phyloP scores from a whole-genome alignment of 1,140 invertebrate genomes.

The Drosophila bipectinata region DNA sequence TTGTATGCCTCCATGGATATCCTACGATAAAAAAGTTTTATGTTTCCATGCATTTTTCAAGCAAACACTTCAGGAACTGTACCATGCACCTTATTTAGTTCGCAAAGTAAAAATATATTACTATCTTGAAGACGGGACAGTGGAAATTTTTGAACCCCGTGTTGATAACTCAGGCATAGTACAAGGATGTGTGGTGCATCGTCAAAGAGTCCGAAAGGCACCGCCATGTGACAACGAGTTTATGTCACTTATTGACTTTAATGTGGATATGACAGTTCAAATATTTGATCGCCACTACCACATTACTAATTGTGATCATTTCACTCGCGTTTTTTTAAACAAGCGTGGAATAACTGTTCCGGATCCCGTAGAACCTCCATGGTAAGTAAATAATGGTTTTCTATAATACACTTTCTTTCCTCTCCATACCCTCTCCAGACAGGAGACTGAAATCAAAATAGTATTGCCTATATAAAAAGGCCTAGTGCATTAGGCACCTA shows the following conservation, averaged over 20 bases:
- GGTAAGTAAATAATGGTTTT: slow-evolving; percentile 40
- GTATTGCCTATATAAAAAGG: too few species aligned
- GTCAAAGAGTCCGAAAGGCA: slow-evolving; percentile 70
- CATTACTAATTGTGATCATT: slow-evolving; percentile 93
- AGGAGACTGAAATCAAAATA: too few species aligned
- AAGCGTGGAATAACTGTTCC: slow-evolving; percentile 92
- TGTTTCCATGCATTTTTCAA: slow-evolving; percentile 94
- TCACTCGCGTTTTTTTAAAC: slow-evolving; percentile 93
- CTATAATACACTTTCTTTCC: not conserved
- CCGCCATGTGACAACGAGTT: slow-evolving; percentile 73
- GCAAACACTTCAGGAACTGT: slow-evolving; percentile 91
- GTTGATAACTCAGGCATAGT: slow-evolving; percentile 90
- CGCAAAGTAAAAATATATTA: slow-evolving; percentile 93
- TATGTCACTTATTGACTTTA: slow-evolving; percentile 72
- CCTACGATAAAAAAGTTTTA: slow-evolving; percentile 93
- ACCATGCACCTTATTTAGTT: slow-evolving; percentile 88
- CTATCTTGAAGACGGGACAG: slow-evolving; percentile 95
- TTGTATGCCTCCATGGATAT: slow-evolving; percentile 92
- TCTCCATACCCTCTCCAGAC: too few species aligned
- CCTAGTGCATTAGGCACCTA: too few species aligned
- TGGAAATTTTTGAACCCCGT: slow-evolving; percentile 90
- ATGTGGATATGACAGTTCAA: slow-evolving; percentile 69
- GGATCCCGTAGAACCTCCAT: slow-evolving; percentile 85
- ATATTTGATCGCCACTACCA: slow-evolving; percentile 84
- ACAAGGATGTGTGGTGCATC: slow-evolving; percentile 86